Evolutionary conservation across 64 coral and sea anemone genomes (phyloP), one percentile per base, ranked within the genome.

Genomic region (Stichodactyla helianthus): DNA sequence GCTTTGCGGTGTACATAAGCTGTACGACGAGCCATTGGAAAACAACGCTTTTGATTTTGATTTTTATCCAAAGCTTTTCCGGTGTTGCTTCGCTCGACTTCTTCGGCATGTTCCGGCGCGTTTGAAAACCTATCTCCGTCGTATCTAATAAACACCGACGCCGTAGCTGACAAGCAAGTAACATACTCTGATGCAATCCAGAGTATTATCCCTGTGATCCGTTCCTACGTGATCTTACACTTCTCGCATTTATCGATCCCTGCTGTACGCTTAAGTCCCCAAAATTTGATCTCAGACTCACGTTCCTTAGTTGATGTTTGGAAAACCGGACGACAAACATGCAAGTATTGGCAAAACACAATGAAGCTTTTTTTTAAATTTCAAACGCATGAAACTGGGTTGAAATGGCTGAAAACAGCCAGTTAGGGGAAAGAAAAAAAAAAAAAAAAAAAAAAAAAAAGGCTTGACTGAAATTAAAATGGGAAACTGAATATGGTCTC

Each of bases 121-220:
- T 74, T 74, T 31, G 68, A 31, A 74, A 74, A 74, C 68, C 68
- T 74, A 74, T 74, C 68, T 74, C 68, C 25, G 68, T 74, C 68
- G 68, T 74, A 74, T 74, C 68, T 74, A 26, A 74, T 8, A 74
- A 74, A 74, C 68, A 31, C 68, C 25, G 68, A 27, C 35, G 35
- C 7, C 68, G 26, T 31, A 74, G 25, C n/a, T 74, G 68, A 74
- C n/a, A 74, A 74, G 23, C 19, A 5, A n/a, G 68, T 35, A n/a
- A 31, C n/a, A 70, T 23, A 4, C 11, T 74, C 68, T 74, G 68
- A 74, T 74, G 68, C n/a, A 26, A 74, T 74, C 68, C 68, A 74
- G 68, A 74, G 35, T 74, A 10, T 28, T 31, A 74, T 74, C 68
- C 68, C 5, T 27, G 4, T 74, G 68, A 74, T 74, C 68, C 68